Evolutionary conservation across 2,888 invertebrate species (phyloP).

Genomic region (Drosophila birchii): DNA sequence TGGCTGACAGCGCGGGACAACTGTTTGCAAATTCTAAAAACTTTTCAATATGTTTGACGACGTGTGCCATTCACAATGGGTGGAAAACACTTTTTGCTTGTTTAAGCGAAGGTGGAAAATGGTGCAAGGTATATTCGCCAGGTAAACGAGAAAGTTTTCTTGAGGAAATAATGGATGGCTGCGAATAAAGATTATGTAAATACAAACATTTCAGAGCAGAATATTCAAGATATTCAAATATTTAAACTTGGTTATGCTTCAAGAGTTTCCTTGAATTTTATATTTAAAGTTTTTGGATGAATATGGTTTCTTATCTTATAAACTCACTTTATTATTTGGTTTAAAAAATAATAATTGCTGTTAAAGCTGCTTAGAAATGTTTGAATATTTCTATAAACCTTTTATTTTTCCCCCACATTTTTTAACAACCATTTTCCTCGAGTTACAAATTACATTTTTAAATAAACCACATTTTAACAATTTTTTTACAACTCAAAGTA

Average conservation of each 20-base stretch:
- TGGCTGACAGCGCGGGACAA: constrained; percentile 72
- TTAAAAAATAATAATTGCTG: neutral
- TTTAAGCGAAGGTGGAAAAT: constrained; percentile 44
- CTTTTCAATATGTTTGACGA: constrained; percentile 74
- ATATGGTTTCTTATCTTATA: neutral
- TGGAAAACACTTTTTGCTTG: constrained; percentile 24
- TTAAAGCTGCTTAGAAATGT: neutral
- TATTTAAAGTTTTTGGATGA: neutral
- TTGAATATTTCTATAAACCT: neutral
- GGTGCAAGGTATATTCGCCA: constrained; percentile 10
- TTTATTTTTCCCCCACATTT: neutral
- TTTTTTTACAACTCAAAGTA: constrained; percentile 5
- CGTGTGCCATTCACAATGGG: constrained; percentile 54
- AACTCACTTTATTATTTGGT: neutral
- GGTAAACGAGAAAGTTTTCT: constrained; percentile 29
- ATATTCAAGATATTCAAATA: neutral
- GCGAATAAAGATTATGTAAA: constrained; percentile 22
- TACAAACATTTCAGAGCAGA: neutral
- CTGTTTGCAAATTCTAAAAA: constrained; percentile 79
- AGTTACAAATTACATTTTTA: neutral
- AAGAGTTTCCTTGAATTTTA: neutral
- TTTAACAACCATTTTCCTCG: neutral
- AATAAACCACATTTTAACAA: constrained; percentile 1
- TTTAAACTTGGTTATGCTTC: neutral
- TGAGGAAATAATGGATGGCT: constrained; percentile 12